Base-by-base conservation (phyloP, 2,888 invertebrate genomes). In the Tineola bisselliella region DNA sequence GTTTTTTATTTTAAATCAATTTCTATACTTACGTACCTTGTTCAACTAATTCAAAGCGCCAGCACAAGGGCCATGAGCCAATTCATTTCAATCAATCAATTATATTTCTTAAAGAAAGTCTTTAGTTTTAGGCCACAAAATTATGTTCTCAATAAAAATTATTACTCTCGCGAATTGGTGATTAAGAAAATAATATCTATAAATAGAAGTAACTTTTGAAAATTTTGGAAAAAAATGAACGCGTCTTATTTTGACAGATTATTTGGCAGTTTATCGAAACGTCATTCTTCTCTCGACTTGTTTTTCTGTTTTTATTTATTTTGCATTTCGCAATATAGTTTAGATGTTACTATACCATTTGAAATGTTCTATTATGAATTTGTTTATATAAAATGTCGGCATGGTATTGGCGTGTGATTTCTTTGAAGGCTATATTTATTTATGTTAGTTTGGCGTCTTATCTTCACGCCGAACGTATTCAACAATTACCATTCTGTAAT, bases 401-500 rank as follows among this genome's bases (percentile, higher is more conserved):
- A 65, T 84, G 84, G 84, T 81, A 78, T 81, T 81, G 83, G 84
- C 75, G 79, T 71, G 74, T 81, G 66, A 74, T 82, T 67, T 77
- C 76, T 67, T 66, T 82, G 62, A 80, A 79, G 68, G 73, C 79
- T 62, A 76, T 76, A 33, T 77, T 86, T 64, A 71, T 75, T 60
- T 66, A 84, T 66, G 75, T 76, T 66, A 79, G 75, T 73, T 70
- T 81, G 64, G 73, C 76, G 68, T 76, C 76, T 69, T 77, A 75
- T 73, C 68, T 82, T 64, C 71, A 73, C 63, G 75, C 84, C 61
- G 81, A 84, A 67, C 84, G 84, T 72, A 75, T 73, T 62, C 78
- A 79, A 68, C 76, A 83, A 69, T 72, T 87, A 66, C 86, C 87
- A 63, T 87, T 82, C 69, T 87, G 86, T 68, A 84, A 87, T 73